Evolutionary conservation across 37 sponge, comb jelly and placozoan species (phyloP).

Genomic region (Diacarnus erythraeanus): DNA sequence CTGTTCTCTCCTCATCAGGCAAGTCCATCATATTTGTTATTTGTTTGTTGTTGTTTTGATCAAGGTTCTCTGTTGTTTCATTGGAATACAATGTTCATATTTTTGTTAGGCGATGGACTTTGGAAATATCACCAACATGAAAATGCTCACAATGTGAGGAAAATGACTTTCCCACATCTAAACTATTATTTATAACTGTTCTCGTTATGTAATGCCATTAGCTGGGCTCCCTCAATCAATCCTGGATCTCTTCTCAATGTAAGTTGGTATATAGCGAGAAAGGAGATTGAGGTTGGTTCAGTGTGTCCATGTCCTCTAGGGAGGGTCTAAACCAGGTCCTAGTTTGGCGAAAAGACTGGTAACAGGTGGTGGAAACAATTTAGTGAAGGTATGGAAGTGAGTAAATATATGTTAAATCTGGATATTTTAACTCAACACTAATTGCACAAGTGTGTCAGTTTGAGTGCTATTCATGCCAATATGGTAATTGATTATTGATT

Average conservation of each 20-base stretch:
- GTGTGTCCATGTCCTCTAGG: slow-evolving; percentile 25
- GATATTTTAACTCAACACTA: too few relatives aligned
- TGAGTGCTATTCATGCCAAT: too few relatives aligned
- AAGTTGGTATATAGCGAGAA: too few relatives aligned
- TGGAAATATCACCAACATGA: slow-evolving; percentile 68
- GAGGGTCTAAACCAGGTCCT: slow-evolving; percentile 29
- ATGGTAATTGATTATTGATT: too few relatives aligned
- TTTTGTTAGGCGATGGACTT: slow-evolving; percentile 50
- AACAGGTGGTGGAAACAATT: slow-evolving; percentile 97
- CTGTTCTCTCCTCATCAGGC: slow-evolving; percentile 74
- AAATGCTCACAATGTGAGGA: slow-evolving; percentile 76
- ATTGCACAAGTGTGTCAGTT: too few relatives aligned
- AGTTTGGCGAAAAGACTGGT: slow-evolving; percentile 77
- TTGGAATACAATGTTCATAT: neutral
- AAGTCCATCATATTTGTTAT: neutral
- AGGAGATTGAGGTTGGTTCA: too few relatives aligned
- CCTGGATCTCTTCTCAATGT: slow-evolving; percentile 89
- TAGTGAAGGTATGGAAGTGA: slow-evolving; percentile 94
- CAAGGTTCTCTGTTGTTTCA: neutral
- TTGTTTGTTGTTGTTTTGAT: neutral
- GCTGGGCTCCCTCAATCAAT: slow-evolving; percentile 93
- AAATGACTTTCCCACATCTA: neutral
- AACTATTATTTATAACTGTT: neutral
- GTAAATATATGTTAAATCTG: too few relatives aligned
- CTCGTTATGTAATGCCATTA: slow-evolving; percentile 84